Conservation (phyloP, 2,113 vertebrate species). For the Amblyornis subalaris region DNA sequence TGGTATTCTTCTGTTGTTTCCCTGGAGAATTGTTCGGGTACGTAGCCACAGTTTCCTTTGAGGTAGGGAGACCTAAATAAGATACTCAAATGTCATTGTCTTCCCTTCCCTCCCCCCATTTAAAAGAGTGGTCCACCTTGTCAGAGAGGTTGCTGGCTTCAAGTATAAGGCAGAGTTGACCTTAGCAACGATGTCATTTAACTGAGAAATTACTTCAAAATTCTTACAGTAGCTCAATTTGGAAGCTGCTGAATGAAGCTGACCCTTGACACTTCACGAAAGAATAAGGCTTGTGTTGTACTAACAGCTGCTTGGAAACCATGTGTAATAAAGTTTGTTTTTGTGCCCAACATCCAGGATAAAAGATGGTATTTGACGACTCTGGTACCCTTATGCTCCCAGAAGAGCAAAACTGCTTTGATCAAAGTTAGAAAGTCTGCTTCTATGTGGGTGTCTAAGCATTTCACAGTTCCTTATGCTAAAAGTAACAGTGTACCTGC, state of each 20-base stretch:
- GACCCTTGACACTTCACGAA: constrained; percentile 30
- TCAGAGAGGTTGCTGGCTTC: background rate
- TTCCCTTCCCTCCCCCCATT: background rate
- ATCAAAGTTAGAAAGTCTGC: constrained; percentile 32
- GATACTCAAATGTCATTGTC: background rate
- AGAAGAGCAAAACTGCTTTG: constrained; percentile 35
- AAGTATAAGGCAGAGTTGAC: background rate
- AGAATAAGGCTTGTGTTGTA: constrained; percentile 61
- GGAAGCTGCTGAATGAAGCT: constrained; percentile 50
- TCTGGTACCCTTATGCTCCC: background rate
- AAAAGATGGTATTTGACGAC: background rate
- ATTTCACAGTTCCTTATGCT: constrained; percentile 53
- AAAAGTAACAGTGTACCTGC: constrained; percentile 49
- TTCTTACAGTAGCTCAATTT: constrained; percentile 56
- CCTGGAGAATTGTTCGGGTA: background rate
- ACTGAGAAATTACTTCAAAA: constrained; percentile 25
- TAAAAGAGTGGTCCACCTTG: background rate
- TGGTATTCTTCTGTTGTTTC: background rate
- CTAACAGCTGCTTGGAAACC: constrained; percentile 61
- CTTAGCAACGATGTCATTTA: background rate
- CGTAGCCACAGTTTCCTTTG: background rate
- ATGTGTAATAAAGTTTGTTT: constrained; percentile 52
- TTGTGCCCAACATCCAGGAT: constrained; percentile 27
- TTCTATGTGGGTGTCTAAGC: constrained; percentile 39
- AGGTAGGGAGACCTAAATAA: background rate